Conservation (phyloP, 2,888 invertebrate genomes). For the Phortica magna region DNA sequence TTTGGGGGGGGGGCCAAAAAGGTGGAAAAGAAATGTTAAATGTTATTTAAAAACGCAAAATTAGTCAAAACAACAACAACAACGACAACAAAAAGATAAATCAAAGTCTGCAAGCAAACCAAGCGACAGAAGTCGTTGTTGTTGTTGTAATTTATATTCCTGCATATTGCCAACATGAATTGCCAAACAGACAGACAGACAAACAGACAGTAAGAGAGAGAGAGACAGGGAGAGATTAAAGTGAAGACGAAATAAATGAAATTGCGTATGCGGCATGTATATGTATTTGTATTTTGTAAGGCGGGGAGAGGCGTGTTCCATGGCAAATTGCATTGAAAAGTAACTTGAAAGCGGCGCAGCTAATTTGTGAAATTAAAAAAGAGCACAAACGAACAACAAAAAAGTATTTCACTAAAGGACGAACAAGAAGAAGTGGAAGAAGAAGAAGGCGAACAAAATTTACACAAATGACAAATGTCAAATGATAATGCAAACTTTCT, state of each 20-base stretch:
- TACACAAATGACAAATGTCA: conserved; percentile 45
- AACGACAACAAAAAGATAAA: neutral
- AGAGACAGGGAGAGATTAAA: too few species aligned
- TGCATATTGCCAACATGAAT: neutral
- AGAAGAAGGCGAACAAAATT: conserved; percentile 40
- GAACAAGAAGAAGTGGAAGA: conserved; percentile 32
- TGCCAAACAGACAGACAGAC: neutral
- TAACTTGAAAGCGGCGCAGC: conserved; percentile 27
- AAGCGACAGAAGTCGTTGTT: neutral
- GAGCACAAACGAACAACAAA: conserved; percentile 33
- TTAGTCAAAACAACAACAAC: neutral
- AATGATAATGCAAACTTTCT: conserved; percentile 38
- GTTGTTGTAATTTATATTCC: neutral
- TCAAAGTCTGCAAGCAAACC: neutral
- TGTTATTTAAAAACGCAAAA: neutral
- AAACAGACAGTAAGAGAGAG: neutral
- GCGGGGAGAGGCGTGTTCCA: too few species aligned
- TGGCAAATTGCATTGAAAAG: neutral
- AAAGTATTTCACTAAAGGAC: conserved; percentile 1
- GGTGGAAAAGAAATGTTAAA: neutral
- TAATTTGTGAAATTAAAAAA: conserved; percentile 46
- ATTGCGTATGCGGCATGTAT: neutral
- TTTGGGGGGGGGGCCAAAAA: neutral
- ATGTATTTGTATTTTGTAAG: too few species aligned
- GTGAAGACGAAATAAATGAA: neutral